A percentile compares a stretch with the other conserved stretches of the same genome.
phyloP scores from a whole-genome alignment of 2,888 invertebrate species.

The Erebia epiphron region DNA sequence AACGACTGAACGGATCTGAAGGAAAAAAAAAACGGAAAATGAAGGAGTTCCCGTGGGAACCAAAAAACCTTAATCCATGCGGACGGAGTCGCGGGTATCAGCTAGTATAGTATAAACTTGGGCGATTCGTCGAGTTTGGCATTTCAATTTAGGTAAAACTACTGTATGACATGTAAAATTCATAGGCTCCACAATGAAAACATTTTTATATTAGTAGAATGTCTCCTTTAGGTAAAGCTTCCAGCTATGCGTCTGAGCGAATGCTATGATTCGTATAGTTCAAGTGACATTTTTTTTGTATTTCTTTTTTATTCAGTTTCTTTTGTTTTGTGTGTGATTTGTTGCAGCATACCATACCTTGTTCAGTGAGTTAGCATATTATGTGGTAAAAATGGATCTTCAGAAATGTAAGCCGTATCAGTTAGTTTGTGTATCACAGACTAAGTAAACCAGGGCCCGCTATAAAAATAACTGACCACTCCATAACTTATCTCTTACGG shows the following conservation, averaged over 20 bases:
- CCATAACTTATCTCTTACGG: too few species aligned
- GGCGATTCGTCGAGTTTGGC: conserved; percentile 13
- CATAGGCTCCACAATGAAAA: conserved; percentile 16
- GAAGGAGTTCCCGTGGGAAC: too few species aligned
- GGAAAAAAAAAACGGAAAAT: too few species aligned
- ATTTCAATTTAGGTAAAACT: conserved; percentile 12
- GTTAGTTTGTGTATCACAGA: too few species aligned
- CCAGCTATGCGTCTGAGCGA: neutral
- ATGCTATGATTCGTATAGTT: neutral
- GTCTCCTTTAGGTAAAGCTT: neutral
- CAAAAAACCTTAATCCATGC: too few species aligned
- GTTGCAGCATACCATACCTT: neutral
- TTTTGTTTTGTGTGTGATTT: neutral
- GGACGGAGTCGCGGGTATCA: too few species aligned
- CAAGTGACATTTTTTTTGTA: too few species aligned
- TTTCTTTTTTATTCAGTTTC: neutral
- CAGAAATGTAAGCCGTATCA: too few species aligned
- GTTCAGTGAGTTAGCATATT: neutral
- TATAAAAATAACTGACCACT: too few species aligned
- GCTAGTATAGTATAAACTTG: neutral
- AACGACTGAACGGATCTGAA: too few species aligned
- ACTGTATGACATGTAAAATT: conserved; percentile 20
- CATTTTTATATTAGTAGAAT: conserved; percentile 23
- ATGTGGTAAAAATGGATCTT: too few species aligned
- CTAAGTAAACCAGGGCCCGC: too few species aligned